phyloP scores from a whole-genome alignment of 2,113 vertebrate genomes.

The Noturus placidus region DNA sequence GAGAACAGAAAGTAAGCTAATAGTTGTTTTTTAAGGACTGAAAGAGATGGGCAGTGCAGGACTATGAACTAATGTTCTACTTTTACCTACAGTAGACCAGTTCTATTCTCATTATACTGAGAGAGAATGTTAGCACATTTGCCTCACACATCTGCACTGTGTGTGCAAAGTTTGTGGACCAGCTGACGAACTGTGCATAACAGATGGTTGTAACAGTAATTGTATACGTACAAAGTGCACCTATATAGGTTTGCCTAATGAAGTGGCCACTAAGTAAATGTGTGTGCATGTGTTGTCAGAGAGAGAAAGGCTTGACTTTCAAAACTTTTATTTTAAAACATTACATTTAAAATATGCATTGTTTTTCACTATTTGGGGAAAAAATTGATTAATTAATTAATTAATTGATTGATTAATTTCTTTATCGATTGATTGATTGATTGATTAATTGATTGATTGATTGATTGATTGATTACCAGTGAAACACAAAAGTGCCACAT shows the following conservation, averaged over 20 bases:
- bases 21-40: constrained; percentile 3
- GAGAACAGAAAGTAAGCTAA: not conserved
- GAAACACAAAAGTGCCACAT: too few relatives aligned
- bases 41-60: not conserved
- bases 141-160: too few relatives aligned
- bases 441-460: too few relatives aligned
- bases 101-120: not conserved
- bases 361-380: too few relatives aligned
- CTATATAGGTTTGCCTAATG: not conserved
- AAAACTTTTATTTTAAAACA: too few relatives aligned
- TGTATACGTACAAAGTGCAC: not conserved
- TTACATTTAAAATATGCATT: too few relatives aligned
- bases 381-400: too few relatives aligned
- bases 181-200: not conserved
- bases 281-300: not conserved
- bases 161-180: too few relatives aligned
- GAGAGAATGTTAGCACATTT: not conserved
- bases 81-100: not conserved
- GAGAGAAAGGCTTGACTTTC: too few relatives aligned
- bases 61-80: not conserved
- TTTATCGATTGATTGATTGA: too few relatives aligned
- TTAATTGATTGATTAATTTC: too few relatives aligned
- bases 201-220: not conserved
- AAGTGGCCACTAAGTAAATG: not conserved
- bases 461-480: too few relatives aligned